Evolutionary conservation across 1,140 invertebrate species (phyloP).

Genomic region (Bombus fervidus): DNA sequence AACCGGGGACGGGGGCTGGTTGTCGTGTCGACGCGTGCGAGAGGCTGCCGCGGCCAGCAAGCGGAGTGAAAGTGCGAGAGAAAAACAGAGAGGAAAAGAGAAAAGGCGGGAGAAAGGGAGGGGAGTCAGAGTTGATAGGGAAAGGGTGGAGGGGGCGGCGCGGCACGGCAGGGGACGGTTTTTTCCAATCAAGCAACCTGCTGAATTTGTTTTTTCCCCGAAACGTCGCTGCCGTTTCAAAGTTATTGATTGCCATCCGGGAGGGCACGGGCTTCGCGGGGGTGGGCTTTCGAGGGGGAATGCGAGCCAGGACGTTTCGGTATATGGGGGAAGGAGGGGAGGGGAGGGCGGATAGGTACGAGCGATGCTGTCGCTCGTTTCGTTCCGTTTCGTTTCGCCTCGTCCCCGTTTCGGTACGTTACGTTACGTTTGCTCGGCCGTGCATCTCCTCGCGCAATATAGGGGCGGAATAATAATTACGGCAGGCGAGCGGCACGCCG

Average conservation of each 20-base stretch:
- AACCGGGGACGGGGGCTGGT: conserved; percentile 20
- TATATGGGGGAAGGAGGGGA: conserved; percentile 37
- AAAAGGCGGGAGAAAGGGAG: too few relatives aligned
- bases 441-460: conserved; percentile 79
- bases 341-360: conserved; percentile 54
- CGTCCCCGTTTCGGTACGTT: conserved; percentile 79
- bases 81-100: too few relatives aligned
- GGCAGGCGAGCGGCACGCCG: conserved; percentile 21
- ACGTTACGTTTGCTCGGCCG: conserved; percentile 79
- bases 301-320: conserved; percentile 57
- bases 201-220: conserved; percentile 81
- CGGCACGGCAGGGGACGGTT: conserved; percentile 51
- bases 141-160: not conserved
- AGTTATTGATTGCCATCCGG: conserved; percentile 81
- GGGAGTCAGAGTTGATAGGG: not conserved
- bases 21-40: conserved; percentile 36
- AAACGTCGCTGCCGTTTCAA: conserved; percentile 79
- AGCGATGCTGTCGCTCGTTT: conserved; percentile 72
- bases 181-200: conserved; percentile 83
- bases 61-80: not conserved
- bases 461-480: conserved; percentile 81
- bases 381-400: conserved; percentile 78
- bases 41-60: conserved; percentile 1
- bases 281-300: conserved; percentile 37
- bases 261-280: conserved; percentile 47